Evolutionary conservation across 2,113 vertebrate genomes (phyloP).

Genomic region (Aspiorhynchus laticeps): DNA sequence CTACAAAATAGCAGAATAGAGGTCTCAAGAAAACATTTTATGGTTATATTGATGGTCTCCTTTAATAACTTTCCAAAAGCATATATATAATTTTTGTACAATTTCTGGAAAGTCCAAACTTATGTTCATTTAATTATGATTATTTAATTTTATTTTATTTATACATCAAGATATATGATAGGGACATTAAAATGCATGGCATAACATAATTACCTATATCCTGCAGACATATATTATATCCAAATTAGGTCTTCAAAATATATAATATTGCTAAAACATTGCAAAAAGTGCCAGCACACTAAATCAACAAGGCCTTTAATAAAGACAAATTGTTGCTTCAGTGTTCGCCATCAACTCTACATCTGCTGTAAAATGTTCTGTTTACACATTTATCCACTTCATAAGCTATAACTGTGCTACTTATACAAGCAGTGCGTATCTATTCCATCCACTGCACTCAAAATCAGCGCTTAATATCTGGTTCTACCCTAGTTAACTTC

Average conservation of each 20-base stretch:
- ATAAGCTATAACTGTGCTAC: background rate
- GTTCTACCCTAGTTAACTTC: background rate
- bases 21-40: no score
- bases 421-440: background rate
- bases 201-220: background rate
- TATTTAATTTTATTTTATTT: no score
- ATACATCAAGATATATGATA: background rate
- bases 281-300: background rate
- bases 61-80: no score
- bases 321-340: background rate
- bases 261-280: background rate
- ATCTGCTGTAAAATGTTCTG: background rate
- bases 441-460: background rate
- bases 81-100: no score
- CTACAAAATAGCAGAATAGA: no score
- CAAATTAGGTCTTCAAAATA: background rate
- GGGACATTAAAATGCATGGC: background rate
- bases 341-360: background rate
- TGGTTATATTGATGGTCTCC: no score
- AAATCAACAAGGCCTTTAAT: background rate
- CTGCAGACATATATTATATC: background rate
- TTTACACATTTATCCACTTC: background rate
- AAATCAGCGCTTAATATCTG: background rate
- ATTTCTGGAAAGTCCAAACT: no score
- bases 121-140: no score